Conservation (phyloP, 2,888 invertebrate genomes). For the Uropetala carovei region DNA sequence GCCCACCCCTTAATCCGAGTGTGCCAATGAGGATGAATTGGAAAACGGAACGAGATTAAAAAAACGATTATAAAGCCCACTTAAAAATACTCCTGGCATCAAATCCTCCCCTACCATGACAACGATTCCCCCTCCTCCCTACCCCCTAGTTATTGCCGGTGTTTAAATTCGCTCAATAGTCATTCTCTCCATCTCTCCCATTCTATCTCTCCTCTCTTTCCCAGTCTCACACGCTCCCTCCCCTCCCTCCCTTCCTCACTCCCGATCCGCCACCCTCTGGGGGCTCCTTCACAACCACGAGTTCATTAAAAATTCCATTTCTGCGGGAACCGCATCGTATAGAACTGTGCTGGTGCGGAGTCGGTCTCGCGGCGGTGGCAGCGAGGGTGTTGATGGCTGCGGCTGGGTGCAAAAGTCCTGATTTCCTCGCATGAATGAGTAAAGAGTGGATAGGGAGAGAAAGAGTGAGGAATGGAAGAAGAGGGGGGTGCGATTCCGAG, state of each 20-base stretch:
- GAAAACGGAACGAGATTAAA: background rate
- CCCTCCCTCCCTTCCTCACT: background rate
- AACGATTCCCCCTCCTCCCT: background rate
- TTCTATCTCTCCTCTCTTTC: background rate
- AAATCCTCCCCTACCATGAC: no score
- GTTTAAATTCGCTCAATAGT: background rate
- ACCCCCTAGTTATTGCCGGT: background rate
- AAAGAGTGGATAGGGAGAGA: background rate
- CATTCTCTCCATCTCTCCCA: background rate
- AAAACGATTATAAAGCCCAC: background rate
- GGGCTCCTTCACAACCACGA: constrained; percentile 46
- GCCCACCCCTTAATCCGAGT: background rate
- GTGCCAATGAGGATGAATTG: background rate
- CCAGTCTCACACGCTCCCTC: background rate
- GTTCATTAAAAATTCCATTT: constrained; percentile 61
- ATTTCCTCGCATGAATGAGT: constrained; percentile 62
- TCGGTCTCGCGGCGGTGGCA: constrained; percentile 23
- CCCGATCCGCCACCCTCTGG: background rate
- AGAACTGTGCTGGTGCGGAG: constrained; percentile 15
- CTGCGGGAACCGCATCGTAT: constrained; percentile 53
- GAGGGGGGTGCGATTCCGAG: background rate
- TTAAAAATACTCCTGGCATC: background rate
- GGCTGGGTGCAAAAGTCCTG: constrained; percentile 36
- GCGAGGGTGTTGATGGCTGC: constrained; percentile 37
- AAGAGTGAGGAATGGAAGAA: background rate